Conservation (phyloP, 2,113 vertebrate species). For the Ifrita kowaldi region DNA sequence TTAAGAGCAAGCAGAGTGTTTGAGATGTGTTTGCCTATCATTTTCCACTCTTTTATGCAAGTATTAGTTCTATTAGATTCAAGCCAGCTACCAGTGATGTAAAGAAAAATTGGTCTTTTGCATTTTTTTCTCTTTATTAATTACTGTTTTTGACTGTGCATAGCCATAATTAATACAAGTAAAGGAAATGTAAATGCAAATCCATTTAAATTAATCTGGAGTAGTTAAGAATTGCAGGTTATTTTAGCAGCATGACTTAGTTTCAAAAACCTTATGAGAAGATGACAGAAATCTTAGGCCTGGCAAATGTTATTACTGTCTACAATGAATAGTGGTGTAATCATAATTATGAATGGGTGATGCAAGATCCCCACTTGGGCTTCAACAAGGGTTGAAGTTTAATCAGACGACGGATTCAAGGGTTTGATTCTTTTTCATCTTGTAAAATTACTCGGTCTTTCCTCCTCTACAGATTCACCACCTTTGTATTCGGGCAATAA, state of each 20-base stretch:
- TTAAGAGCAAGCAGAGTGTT: conserved; percentile 40
- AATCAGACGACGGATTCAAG: neutral
- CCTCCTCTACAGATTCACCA: neutral
- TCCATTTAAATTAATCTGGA: conserved; percentile 50
- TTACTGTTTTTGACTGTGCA: neutral
- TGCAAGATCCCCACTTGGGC: neutral
- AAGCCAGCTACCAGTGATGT: neutral
- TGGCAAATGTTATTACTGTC: conserved; percentile 16
- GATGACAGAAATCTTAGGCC: conserved; percentile 19
- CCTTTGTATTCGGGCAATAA: neutral
- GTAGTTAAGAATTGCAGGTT: conserved; percentile 26
- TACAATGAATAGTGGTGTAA: neutral
- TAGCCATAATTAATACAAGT: conserved; percentile 27
- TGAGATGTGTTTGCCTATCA: conserved; percentile 4
- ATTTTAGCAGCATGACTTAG: conserved; percentile 20
- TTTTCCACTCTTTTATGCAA: neutral
- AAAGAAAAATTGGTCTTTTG: neutral
- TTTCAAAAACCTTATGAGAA: conserved; percentile 30
- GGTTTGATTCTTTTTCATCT: neutral
- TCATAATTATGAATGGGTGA: neutral
- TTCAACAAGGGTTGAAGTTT: neutral
- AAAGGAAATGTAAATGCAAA: conserved; percentile 32
- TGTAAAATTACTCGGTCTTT: neutral
- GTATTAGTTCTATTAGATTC: conserved; percentile 17
- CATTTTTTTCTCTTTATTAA: conserved; percentile 34